Conservation (phyloP, 2,888 invertebrate genomes). For the Lycophotia porphyrea region DNA sequence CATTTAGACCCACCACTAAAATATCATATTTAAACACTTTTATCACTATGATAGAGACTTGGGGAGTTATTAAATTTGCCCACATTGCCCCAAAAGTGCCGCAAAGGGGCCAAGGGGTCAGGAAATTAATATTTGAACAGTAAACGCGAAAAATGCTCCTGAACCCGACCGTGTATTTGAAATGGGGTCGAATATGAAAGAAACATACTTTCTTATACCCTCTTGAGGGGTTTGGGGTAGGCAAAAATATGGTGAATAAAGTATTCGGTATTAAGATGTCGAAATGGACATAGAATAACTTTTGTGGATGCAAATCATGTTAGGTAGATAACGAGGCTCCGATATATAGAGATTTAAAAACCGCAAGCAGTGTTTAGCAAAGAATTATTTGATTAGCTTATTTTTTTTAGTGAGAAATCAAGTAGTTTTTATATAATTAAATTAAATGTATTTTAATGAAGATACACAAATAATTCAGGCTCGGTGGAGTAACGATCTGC, state of each 20-base stretch:
- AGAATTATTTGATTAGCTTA: background rate
- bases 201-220: constrained; percentile 19
- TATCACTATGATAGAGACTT: constrained; percentile 34
- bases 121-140: constrained; percentile 60
- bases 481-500: too few species aligned
- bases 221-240: constrained; percentile 6
- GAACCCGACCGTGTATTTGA: constrained; percentile 31
- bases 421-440: too few species aligned
- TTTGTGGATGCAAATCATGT: background rate
- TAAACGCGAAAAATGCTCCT: constrained; percentile 38
- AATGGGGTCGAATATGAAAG: constrained; percentile 41
- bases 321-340: too few species aligned
- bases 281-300: background rate
- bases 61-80: constrained; percentile 47
- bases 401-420: too few species aligned
- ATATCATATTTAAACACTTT: constrained; percentile 40
- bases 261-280: constrained; percentile 8
- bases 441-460: too few species aligned
- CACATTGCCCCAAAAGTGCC: constrained; percentile 32
- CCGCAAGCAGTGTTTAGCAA: background rate
- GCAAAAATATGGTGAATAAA: background rate
- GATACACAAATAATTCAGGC: too few species aligned
- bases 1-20: constrained; percentile 13
- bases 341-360: background rate
- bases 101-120: constrained; percentile 38